Conservation (phyloP, 2,113 vertebrate species). For the Engraulis encrasicolus region DNA sequence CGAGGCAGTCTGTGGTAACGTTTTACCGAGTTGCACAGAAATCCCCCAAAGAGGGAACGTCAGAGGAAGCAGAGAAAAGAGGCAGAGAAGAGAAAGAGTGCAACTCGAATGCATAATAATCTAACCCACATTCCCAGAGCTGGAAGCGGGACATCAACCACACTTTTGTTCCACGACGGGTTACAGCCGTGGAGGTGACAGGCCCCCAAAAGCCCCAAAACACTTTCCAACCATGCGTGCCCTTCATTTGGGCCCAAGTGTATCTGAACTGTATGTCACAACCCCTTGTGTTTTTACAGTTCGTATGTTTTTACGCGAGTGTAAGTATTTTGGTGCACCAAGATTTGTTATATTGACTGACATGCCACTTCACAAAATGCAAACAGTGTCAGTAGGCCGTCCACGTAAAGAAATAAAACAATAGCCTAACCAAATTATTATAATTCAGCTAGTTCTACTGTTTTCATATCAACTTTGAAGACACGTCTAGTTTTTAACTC, state of each 20-base stretch:
- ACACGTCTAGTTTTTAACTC: neutral
- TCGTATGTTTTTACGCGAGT: neutral
- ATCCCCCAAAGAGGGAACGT: slow-evolving; percentile 12
- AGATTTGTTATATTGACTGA: neutral
- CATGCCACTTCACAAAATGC: too few species aligned
- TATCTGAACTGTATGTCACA: too few species aligned
- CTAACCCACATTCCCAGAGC: neutral
- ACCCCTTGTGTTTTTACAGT: neutral
- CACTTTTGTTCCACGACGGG: slow-evolving; percentile 7
- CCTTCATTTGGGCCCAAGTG: too few species aligned
- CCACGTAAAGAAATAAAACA: neutral
- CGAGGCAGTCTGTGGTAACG: slow-evolving; percentile 5
- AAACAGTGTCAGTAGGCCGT: too few species aligned
- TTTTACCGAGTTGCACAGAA: slow-evolving; percentile 15
- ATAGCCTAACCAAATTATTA: too few species aligned
- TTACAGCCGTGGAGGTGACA: neutral
- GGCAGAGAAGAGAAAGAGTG: too few species aligned
- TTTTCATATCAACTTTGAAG: neutral
- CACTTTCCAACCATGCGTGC: neutral
- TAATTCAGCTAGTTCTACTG: neutral
- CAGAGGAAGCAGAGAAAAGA: slow-evolving; percentile 10
- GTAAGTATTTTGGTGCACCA: neutral
- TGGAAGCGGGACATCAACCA: neutral
- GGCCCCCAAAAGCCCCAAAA: neutral
- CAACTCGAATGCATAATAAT: slow-evolving; percentile 6